Evolutionary conservation across 2,113 vertebrate genomes (phyloP).

Genomic region (Istiophorus platypterus): DNA sequence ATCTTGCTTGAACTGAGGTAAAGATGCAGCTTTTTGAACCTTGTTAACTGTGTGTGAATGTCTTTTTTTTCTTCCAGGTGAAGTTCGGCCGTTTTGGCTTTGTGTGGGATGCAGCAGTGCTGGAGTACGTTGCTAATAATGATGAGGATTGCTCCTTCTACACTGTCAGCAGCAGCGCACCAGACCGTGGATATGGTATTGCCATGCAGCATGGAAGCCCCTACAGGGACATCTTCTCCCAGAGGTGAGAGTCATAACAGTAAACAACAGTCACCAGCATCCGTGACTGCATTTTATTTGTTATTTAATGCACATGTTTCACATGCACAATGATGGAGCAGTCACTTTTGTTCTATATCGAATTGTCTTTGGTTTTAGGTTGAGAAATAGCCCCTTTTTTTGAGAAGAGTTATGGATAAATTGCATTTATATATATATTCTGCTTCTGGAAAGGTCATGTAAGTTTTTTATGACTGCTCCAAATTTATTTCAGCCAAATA

Average conservation of each 20-base stretch:
- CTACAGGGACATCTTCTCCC: constrained; percentile 97
- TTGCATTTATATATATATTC: constrained; percentile 12
- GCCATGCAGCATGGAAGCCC: constrained; percentile 98
- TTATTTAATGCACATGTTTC: constrained; percentile 16
- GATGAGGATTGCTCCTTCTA: constrained; percentile 97
- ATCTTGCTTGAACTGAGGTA: not conserved
- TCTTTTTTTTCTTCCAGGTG: constrained; percentile 84
- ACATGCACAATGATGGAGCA: not conserved
- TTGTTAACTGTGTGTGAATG: constrained; percentile 25
- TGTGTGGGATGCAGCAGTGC: constrained; percentile 96
- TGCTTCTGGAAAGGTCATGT: constrained; percentile 34
- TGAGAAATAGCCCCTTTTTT: constrained; percentile 7
- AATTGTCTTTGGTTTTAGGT: constrained; percentile 10
- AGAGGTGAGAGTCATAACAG: constrained; percentile 88
- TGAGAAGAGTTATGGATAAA: not conserved
- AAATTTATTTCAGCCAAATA: constrained; percentile 52
- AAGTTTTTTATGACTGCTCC: constrained; percentile 32
- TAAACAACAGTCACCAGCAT: constrained; percentile 34
- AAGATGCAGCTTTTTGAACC: constrained; percentile 23
- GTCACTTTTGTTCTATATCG: not conserved
- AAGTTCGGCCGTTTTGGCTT: constrained; percentile 96
- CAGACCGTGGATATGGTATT: constrained; percentile 96
- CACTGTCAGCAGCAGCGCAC: constrained; percentile 89
- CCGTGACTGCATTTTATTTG: constrained; percentile 17
- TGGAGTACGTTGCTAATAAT: constrained; percentile 97